A percentile compares a stretch with the other conserved stretches of the same genome.
phyloP scores from a whole-genome alignment of 1,140 invertebrate genomes.

The Nephotettix cincticeps region DNA sequence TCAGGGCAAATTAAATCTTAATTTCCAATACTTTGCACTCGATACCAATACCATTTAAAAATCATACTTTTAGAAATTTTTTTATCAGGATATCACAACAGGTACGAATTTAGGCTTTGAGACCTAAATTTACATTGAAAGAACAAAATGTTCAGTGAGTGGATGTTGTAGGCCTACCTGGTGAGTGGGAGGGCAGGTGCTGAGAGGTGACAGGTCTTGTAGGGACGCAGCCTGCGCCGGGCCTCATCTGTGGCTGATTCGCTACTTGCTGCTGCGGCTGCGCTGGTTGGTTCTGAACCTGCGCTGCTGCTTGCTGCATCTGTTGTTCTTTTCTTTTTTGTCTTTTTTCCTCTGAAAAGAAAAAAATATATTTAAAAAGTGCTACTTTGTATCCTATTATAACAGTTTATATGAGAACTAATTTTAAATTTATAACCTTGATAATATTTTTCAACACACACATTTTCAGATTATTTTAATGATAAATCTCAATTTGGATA shows the following conservation, averaged over 20 bases:
- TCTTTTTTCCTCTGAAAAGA: constrained; percentile 66
- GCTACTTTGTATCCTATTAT: too few relatives aligned
- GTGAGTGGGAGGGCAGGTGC: constrained; percentile 35
- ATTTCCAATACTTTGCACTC: too few relatives aligned
- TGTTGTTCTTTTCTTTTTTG: constrained; percentile 85
- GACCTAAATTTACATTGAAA: too few relatives aligned
- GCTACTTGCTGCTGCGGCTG: constrained; percentile 44
- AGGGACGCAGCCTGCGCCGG: constrained; percentile 11
- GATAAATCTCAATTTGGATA: too few relatives aligned
- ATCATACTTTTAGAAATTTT: too few relatives aligned
- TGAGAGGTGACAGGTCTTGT: constrained; percentile 27
- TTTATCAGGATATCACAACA: too few relatives aligned
- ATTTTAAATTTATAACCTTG: neutral
- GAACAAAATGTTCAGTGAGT: too few relatives aligned
- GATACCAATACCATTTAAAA: too few relatives aligned
- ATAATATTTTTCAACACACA: neutral
- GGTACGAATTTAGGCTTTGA: too few relatives aligned
- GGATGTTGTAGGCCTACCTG: constrained; percentile 24
- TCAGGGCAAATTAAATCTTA: too few relatives aligned
- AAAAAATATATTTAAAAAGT: constrained; percentile 7
- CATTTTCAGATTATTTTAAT: too few relatives aligned
- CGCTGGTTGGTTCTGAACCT: constrained; percentile 53
- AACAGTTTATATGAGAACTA: too few relatives aligned
- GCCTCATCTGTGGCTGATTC: constrained; percentile 26
- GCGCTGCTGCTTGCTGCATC: constrained; percentile 57